A percentile compares a stretch with the other conserved stretches of the same genome.
Evolutionary conservation across 2,113 vertebrate species (phyloP).

Genomic region (Protobothrops mucrosquamatus): DNA sequence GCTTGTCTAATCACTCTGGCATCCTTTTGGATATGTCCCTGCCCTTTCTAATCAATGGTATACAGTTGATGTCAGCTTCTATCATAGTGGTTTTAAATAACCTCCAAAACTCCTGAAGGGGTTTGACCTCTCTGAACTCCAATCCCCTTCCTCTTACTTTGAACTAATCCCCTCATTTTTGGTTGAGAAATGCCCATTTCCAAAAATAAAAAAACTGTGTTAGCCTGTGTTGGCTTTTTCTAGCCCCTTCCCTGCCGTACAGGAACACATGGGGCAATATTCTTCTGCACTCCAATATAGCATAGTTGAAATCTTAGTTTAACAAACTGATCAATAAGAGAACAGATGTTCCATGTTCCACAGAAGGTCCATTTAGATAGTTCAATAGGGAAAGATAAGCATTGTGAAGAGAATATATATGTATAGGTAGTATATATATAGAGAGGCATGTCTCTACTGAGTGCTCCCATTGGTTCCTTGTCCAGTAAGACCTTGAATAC

Average conservation of each 20-base stretch:
- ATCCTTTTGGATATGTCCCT: not conserved
- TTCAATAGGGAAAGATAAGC: not conserved
- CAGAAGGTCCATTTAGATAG: not conserved
- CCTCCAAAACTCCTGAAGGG: slow-evolving; percentile 11
- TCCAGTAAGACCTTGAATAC: not conserved
- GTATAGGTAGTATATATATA: not conserved
- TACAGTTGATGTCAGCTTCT: slow-evolving; percentile 16
- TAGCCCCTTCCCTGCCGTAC: not conserved
- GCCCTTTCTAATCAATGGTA: not conserved
- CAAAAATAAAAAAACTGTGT: not conserved
- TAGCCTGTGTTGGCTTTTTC: not conserved
- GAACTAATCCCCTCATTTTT: slow-evolving; percentile 4
- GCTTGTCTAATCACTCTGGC: slow-evolving; percentile 9
- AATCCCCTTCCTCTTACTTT: slow-evolving; percentile 1
- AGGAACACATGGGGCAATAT: not conserved
- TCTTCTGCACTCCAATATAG: not conserved
- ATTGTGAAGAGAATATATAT: not conserved
- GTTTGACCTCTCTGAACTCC: slow-evolving; percentile 20
- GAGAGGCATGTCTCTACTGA: not conserved
- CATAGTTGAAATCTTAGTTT: not conserved
- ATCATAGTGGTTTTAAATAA: slow-evolving; percentile 23
- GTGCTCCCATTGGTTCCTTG: not conserved
- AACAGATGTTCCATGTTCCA: not conserved
- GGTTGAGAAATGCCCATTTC: not conserved
- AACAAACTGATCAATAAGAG: not conserved